A percentile compares a stretch with the other conserved stretches of the same genome.
These are phyloP conservation scores for Micrastur ruficollis DNA, from an alignment of 2,797 vertebrate species.

Conservation along the genomic window DNA sequence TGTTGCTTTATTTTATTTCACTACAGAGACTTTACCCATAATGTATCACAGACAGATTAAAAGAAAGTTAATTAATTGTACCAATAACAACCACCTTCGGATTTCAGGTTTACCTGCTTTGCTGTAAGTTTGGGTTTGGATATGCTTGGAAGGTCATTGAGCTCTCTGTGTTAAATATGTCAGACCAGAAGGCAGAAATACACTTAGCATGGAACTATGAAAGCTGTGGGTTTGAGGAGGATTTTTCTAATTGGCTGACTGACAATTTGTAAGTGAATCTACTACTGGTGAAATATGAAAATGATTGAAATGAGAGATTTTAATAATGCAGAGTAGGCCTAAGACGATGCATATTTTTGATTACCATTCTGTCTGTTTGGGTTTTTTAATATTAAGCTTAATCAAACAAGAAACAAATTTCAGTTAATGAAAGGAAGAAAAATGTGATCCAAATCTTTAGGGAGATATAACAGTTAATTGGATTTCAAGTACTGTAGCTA, in stretches of 20 bases:
- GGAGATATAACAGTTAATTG: slow-evolving; percentile 58
- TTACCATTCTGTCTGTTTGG: neutral
- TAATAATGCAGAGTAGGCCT: slow-evolving; percentile 20
- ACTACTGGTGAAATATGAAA: neutral
- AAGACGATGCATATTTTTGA: slow-evolving; percentile 19
- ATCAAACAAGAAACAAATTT: slow-evolving; percentile 37
- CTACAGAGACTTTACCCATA: neutral
- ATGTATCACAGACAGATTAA: neutral
- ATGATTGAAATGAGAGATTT: slow-evolving; percentile 3
- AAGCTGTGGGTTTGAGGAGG: neutral
- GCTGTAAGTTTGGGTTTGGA: neutral
- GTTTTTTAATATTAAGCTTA: slow-evolving; percentile 52
- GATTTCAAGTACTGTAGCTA: slow-evolving; percentile 54
- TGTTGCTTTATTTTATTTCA: neutral
- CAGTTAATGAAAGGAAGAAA: slow-evolving; percentile 44
- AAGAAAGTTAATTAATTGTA: neutral
- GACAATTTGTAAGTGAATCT: neutral
- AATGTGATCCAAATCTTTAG: neutral
- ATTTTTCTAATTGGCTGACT: neutral
- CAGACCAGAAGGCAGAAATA: neutral
- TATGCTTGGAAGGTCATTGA: neutral
- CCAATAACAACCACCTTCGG: neutral
- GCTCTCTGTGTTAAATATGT: neutral
- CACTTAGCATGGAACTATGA: neutral
- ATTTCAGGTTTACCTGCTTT: neutral